Conservation (phyloP, 2,888 invertebrate species). For the Lithophane leautieri region DNA sequence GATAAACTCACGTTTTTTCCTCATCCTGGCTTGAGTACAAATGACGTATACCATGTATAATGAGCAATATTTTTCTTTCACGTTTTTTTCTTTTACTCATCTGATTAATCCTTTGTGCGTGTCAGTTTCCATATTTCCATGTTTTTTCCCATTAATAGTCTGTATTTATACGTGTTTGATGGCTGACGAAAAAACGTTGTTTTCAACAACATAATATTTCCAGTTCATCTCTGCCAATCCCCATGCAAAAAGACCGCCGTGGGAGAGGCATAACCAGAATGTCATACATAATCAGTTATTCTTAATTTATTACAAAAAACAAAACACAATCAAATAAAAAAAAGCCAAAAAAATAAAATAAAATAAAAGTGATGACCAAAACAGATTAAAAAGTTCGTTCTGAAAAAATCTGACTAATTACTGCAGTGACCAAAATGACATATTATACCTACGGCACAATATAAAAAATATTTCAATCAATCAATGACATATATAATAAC, state of each 20-base stretch:
- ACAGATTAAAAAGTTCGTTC: constrained; percentile 17
- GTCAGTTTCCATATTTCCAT: not conserved
- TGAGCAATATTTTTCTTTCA: not conserved
- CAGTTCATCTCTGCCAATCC: not conserved
- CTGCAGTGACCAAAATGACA: constrained; percentile 15
- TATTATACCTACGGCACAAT: constrained; percentile 53
- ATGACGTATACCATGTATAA: not conserved
- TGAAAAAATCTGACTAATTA: constrained; percentile 50
- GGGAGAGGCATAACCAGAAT: not conserved
- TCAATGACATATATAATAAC: constrained; percentile 83
- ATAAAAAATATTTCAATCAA: constrained; percentile 79
- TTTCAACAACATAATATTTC: not conserved
- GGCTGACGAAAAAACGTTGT: not conserved
- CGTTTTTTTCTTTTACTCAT: not conserved
- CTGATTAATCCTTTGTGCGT: not conserved
- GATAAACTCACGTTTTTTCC: not conserved
- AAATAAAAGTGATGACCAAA: constrained; percentile 27
- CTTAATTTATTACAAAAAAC: not conserved
- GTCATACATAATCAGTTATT: not conserved
- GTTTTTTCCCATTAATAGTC: not conserved
- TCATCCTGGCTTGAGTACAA: not conserved
- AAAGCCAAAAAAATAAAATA: constrained; percentile 3
- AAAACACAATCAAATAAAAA: not conserved
- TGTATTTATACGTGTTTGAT: not conserved
- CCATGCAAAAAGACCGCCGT: not conserved